These are phyloP conservation scores for Diarsia rubi DNA, from an alignment of 2,888 invertebrate species.

Conservation along the genomic window DNA sequence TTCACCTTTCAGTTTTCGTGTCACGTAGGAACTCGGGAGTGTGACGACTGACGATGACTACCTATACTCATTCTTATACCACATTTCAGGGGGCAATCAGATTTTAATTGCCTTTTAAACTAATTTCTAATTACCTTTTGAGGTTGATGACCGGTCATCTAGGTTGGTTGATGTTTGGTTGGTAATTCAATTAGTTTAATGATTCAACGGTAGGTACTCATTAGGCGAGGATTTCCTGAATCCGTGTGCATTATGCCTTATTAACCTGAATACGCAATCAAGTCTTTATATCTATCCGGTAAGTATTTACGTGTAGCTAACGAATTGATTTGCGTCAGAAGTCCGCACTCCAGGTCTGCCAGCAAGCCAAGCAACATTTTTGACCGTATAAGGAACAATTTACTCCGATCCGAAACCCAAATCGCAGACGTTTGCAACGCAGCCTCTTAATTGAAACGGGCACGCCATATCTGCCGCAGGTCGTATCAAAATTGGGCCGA, in stretches of 20 bases:
- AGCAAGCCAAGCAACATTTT: no score
- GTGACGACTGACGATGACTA: constrained; percentile 23
- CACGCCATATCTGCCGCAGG: no score
- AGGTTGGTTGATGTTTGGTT: constrained; percentile 5
- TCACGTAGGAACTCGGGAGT: constrained; percentile 38
- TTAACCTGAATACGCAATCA: constrained; percentile 17
- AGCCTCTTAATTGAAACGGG: no score
- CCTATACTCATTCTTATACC: constrained; percentile 28
- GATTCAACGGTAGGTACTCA: neutral
- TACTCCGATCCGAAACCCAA: no score
- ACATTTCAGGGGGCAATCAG: constrained; percentile 24
- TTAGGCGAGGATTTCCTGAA: constrained; percentile 33
- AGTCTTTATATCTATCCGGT: neutral
- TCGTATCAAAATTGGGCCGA: no score
- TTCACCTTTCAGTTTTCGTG: constrained; percentile 39
- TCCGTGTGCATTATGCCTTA: constrained; percentile 1
- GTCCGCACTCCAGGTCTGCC: no score
- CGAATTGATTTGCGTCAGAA: neutral
- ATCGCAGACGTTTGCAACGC: no score
- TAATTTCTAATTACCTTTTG: constrained; percentile 27
- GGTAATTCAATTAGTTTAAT: constrained; percentile 27
- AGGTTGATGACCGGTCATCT: constrained; percentile 35
- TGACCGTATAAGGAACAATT: no score
- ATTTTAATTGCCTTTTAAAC: constrained; percentile 47
- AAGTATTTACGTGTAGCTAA: constrained; percentile 5